These are phyloP conservation scores for Acinonyx jubatus DNA, from an alignment of 2,113 vertebrate genomes.

Conservation along the genomic window DNA sequence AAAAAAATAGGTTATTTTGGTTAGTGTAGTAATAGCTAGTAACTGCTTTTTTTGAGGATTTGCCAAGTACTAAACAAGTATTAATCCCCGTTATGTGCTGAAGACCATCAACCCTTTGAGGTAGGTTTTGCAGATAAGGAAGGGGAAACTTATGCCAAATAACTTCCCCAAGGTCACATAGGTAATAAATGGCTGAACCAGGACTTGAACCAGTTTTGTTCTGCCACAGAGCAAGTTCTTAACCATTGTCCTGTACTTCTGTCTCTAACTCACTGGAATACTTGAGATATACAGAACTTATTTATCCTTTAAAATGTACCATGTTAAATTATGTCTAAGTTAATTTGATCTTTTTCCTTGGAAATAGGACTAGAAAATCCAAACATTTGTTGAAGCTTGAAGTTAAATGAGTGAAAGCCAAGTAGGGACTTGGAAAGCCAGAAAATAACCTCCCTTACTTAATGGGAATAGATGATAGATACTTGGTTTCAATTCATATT, in stretches of 20 bases:
- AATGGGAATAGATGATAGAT: background rate
- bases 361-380: slow-evolving; percentile 38
- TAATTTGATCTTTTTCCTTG: background rate
- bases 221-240: background rate
- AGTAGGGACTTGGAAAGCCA: background rate
- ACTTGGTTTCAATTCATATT: background rate
- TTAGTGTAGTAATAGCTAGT: background rate
- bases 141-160: background rate
- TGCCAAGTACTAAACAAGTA: background rate
- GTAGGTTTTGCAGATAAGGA: background rate
- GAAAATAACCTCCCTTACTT: background rate
- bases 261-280: background rate
- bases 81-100: background rate
- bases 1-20: background rate
- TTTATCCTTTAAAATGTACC: background rate
- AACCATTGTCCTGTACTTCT: background rate
- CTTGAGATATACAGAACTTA: background rate
- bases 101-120: background rate
- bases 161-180: background rate
- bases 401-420: slow-evolving; percentile 28
- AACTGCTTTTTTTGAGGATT: background rate
- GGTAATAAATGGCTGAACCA: background rate
- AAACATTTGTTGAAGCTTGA: slow-evolving; percentile 29
- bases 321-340: background rate
- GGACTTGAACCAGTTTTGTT: background rate